Percentiles rank a stretch among this genome's conserved stretches.
These are phyloP conservation scores for Agelas oroides DNA, from an alignment of 37 sponge, comb jelly and placozoan species.

Conservation along the genomic window DNA sequence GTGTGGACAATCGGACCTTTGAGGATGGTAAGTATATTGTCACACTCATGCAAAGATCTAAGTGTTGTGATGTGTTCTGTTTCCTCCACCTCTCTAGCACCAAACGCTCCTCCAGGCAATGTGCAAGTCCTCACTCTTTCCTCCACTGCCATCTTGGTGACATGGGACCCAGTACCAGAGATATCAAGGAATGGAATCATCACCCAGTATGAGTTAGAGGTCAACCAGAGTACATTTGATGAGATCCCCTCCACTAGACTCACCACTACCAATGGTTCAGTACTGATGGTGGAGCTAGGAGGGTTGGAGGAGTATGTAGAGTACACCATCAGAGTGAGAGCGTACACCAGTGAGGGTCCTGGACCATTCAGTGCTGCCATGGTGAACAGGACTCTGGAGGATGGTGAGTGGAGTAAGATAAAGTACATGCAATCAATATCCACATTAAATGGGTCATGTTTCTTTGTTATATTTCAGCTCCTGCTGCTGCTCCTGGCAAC, in stretches of 20 bases:
- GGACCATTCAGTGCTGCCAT: slow-evolving; percentile 27
- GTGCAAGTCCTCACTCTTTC: slow-evolving; percentile 5
- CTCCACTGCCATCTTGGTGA: slow-evolving; percentile 36
- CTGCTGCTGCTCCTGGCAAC: slow-evolving; percentile 18
- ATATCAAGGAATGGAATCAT: slow-evolving; percentile 46
- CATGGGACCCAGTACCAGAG: slow-evolving; percentile 11
- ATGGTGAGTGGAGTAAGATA: slow-evolving; percentile 23
- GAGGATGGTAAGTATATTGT: slow-evolving; percentile 21
- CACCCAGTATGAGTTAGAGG: slow-evolving; percentile 27
- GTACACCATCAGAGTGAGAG: slow-evolving; percentile 30
- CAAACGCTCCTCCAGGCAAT: slow-evolving; percentile 22
- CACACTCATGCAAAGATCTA: no score
- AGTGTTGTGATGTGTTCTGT: no score
- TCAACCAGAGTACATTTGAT: no score
- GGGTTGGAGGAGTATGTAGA: slow-evolving; percentile 23
- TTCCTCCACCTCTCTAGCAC: no score
- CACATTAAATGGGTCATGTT: no score
- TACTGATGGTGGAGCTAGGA: background rate
- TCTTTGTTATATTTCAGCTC: no score
- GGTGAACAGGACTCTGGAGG: slow-evolving; percentile 11
- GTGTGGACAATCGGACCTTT: background rate
- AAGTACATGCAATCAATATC: slow-evolving; percentile 6
- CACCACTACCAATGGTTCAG: background rate
- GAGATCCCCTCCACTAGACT: background rate
- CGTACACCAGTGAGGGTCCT: slow-evolving; percentile 32